Conservation (phyloP, 2,113 vertebrate genomes). For the Actenoides lindsayi region DNA sequence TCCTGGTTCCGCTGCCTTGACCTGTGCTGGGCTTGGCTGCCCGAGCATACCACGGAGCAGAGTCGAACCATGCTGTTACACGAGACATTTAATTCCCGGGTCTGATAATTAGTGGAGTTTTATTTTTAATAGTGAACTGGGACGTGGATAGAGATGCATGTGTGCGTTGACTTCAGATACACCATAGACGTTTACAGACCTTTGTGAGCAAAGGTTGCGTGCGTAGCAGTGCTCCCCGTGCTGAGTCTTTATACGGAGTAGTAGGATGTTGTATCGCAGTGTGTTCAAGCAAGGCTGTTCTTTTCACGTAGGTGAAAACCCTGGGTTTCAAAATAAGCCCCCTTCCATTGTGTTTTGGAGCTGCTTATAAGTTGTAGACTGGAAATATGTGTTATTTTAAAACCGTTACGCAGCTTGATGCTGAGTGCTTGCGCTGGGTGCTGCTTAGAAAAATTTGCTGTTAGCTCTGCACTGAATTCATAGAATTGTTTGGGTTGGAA, state of each 20-base stretch:
- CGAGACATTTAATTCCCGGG: background rate
- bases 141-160: background rate
- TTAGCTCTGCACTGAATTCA: background rate
- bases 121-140: background rate
- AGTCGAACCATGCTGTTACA: background rate
- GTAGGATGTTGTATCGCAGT: rapidly evolving
- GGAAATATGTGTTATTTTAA: background rate
- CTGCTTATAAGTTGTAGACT: background rate
- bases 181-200: background rate
- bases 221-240: rapidly evolving
- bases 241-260: background rate
- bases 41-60: background rate
- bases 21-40: background rate
- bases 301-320: background rate
- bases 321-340: background rate
- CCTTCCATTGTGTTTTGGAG: background rate
- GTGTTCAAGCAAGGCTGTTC: background rate
- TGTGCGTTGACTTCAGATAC: background rate
- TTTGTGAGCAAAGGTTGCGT: background rate
- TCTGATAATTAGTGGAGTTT: background rate
- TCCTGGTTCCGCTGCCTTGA: background rate
- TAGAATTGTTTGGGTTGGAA: background rate
- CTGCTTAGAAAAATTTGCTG: background rate
- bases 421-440: rapidly evolving
- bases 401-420: rapidly evolving